These are phyloP conservation scores for Bagarius yarrelli DNA, from an alignment of 2,113 vertebrate species.

Conservation along the genomic window DNA sequence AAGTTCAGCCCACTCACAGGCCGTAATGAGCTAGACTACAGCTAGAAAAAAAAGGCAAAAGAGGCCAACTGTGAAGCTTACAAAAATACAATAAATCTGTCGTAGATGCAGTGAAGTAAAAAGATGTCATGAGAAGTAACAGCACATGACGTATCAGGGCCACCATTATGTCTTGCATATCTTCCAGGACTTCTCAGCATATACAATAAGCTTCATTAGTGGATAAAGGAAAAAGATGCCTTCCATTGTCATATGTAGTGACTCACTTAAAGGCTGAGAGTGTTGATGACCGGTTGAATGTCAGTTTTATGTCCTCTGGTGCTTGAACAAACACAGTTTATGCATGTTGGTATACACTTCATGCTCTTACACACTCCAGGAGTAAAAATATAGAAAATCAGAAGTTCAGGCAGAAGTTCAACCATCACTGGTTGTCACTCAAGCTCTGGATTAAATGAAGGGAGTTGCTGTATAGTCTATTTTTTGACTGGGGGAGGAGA, in stretches of 20 bases:
- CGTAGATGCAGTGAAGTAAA: conserved; percentile 55
- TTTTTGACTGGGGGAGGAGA: conserved; percentile 56
- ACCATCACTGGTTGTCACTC: conserved; percentile 68
- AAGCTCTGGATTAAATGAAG: conserved; percentile 46
- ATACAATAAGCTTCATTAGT: conserved; percentile 65
- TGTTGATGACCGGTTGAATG: conserved; percentile 41
- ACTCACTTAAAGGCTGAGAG: conserved; percentile 22
- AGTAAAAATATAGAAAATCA: conserved; percentile 42
- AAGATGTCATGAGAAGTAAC: conserved; percentile 66
- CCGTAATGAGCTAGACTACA: conserved; percentile 17
- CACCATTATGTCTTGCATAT: conserved; percentile 58
- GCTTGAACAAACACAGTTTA: background rate
- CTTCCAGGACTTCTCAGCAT: conserved; percentile 61
- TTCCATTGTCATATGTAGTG: conserved; percentile 38
- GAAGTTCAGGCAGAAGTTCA: conserved; percentile 64
- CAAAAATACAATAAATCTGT: background rate
- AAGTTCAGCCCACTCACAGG: conserved; percentile 25
- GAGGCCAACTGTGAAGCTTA: background rate
- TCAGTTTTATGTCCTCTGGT: conserved; percentile 32
- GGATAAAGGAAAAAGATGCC: conserved; percentile 54
- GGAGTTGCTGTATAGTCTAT: conserved; percentile 55
- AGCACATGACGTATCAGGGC: conserved; percentile 74
- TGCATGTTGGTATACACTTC: conserved; percentile 14
- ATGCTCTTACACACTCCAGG: conserved; percentile 36
- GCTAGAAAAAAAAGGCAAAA: conserved; percentile 10